A percentile compares a stretch with the other conserved stretches of the same genome.
Evolutionary conservation across 2,888 invertebrate species (phyloP).

Genomic region (Ornithoptera alexandrae): DNA sequence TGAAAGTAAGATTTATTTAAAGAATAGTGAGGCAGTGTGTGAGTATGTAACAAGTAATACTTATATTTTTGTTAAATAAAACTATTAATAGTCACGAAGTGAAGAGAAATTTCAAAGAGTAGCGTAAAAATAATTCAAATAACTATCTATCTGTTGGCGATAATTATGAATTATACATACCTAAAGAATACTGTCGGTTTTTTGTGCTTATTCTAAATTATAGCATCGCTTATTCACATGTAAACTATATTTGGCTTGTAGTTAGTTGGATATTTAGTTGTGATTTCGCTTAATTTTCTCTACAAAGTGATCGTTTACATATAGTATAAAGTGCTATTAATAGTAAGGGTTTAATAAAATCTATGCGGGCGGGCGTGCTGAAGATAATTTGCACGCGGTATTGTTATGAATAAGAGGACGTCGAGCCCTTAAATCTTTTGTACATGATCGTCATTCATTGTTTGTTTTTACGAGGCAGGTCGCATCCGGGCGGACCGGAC

Average conservation of each 20-base stretch:
- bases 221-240: too few relatives aligned
- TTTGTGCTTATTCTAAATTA: too few relatives aligned
- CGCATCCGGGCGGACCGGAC: conserved; percentile 48
- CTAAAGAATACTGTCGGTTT: background rate
- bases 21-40: background rate
- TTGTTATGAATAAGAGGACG: conserved; percentile 23
- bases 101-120: background rate
- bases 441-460: conserved; percentile 34
- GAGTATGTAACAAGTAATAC: background rate
- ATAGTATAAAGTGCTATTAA: background rate
- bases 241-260: too few relatives aligned
- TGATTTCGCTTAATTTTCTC: background rate
- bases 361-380: conserved; percentile 18
- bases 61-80: background rate
- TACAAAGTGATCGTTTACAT: background rate
- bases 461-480: conserved; percentile 55
- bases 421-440: conserved; percentile 25
- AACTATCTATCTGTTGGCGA: background rate
- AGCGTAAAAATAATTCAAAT: too few relatives aligned
- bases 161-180: background rate
- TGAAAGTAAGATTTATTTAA: background rate
- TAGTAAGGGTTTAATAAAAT: conserved; percentile 9
- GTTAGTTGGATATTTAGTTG: too few relatives aligned
- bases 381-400: conserved; percentile 24
- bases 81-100: background rate